A percentile compares a stretch with the other conserved stretches of the same genome.
Evolutionary conservation across 2,888 invertebrate genomes (phyloP).

Genomic region (Thera britannica): DNA sequence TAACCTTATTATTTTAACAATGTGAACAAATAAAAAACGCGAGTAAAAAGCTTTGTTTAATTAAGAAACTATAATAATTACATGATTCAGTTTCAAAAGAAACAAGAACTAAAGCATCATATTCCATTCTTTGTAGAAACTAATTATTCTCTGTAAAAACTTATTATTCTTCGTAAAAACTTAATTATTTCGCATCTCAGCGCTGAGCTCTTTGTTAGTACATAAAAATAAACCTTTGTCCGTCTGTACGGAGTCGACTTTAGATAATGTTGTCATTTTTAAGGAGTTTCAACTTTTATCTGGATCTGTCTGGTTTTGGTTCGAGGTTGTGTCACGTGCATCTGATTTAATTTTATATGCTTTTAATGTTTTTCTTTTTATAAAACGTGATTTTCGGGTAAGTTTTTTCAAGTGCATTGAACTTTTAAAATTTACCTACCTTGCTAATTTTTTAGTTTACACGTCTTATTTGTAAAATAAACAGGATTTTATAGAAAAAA

Average conservation of each 20-base stretch:
- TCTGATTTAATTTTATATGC: conserved; percentile 19
- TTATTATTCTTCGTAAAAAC: conserved; percentile 46
- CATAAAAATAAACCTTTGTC: conserved; percentile 66
- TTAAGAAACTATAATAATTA: not conserved
- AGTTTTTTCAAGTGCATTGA: not conserved
- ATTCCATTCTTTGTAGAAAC: conserved; percentile 3
- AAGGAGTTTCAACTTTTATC: conserved; percentile 30
- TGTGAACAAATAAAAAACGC: not conserved
- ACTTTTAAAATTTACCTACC: not conserved
- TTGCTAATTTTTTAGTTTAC: too few species aligned
- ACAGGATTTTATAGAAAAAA: too few species aligned
- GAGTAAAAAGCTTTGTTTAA: not conserved
- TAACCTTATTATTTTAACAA: too few species aligned
- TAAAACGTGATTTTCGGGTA: not conserved
- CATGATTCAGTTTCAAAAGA: conserved; percentile 7
- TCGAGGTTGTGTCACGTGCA: conserved; percentile 34
- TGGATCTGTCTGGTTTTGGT: conserved; percentile 33
- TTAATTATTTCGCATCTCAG: conserved; percentile 49
- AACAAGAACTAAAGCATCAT: conserved; percentile 13
- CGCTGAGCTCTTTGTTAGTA: conserved; percentile 45
- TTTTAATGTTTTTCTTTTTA: conserved; percentile 3
- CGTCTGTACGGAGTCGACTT: conserved; percentile 41
- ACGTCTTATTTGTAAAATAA: too few species aligned
- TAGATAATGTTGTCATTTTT: conserved; percentile 38
- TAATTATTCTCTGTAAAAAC: conserved; percentile 2